Evolutionary conservation across 1,140 invertebrate genomes (phyloP).

Genomic region (Drosophila serrata): DNA sequence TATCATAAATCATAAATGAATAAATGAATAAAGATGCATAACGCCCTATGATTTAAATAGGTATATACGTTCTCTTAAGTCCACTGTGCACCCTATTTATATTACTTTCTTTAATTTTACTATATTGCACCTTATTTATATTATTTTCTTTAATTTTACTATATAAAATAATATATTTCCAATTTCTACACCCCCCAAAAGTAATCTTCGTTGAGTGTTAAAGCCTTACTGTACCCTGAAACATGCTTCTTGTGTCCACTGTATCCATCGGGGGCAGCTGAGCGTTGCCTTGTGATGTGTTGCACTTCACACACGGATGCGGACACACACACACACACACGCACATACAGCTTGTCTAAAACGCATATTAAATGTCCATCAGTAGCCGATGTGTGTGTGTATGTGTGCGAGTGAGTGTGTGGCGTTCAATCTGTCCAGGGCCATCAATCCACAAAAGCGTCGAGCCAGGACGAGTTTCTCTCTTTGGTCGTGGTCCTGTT

Average conservation of each 20-base stretch:
- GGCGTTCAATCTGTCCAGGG: constrained; percentile 73
- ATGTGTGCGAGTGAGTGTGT: constrained; percentile 5
- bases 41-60: background rate
- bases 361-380: constrained; percentile 81
- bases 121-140: background rate
- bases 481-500: constrained; percentile 19
- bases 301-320: constrained; percentile 50
- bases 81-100: too few species aligned
- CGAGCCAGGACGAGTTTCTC: constrained; percentile 50
- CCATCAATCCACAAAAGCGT: constrained; percentile 79
- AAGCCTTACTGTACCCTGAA: background rate
- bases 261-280: constrained; percentile 21
- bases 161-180: background rate
- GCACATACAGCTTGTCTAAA: constrained; percentile 60
- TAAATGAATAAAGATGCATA: background rate
- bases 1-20: too few species aligned
- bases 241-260: background rate
- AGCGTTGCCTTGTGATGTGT: constrained; percentile 44
- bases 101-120: background rate
- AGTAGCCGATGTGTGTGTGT: constrained; percentile 21
- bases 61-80: background rate
- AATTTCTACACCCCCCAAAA: too few species aligned
- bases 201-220: too few species aligned
- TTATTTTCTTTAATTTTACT: background rate
- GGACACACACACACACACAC: constrained; percentile 10